phyloP scores from a whole-genome alignment of 2,888 invertebrate genomes.

The Nymphalis urticae region DNA sequence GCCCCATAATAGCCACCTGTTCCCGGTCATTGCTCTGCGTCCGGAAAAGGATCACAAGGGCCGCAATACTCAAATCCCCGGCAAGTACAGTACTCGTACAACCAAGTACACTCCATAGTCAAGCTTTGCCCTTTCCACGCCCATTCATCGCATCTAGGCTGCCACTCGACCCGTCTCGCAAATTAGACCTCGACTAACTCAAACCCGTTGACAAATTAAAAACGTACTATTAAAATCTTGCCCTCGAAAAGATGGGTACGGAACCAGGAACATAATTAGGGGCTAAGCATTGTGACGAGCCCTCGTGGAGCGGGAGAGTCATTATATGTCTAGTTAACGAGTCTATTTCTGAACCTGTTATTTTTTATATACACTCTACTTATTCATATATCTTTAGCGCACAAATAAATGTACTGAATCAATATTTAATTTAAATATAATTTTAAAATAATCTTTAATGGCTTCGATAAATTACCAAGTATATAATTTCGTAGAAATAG shows the following conservation, averaged over 20 bases:
- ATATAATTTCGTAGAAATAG: not conserved
- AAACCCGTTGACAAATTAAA: conserved; percentile 40
- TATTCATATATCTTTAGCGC: too few species aligned
- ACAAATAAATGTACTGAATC: too few species aligned
- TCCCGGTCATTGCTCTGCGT: conserved; percentile 5
- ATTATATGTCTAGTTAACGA: conserved; percentile 30
- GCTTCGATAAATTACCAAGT: not conserved
- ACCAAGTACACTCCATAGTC: conserved; percentile 30
- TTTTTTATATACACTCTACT: conserved; percentile 16
- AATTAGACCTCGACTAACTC: conserved; percentile 37
- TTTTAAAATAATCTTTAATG: too few species aligned
- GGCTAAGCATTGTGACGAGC: conserved; percentile 33
- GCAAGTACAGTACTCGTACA: conserved; percentile 11
- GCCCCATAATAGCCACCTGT: conserved; percentile 9
- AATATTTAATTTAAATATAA: not conserved
- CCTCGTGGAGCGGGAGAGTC: conserved; percentile 23
- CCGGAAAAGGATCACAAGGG: conserved; percentile 19
- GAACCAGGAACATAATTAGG: conserved; percentile 32
- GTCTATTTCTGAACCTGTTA: conserved; percentile 31
- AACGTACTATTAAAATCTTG: conserved; percentile 38
- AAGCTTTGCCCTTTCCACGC: conserved; percentile 36
- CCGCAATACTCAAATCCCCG: conserved; percentile 19
- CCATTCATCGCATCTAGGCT: conserved; percentile 39
- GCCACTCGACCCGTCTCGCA: conserved; percentile 38
- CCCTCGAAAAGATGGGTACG: conserved; percentile 29